Base-by-base conservation (phyloP, 2,113 vertebrate species). In the Crotalus tigris region DNA sequence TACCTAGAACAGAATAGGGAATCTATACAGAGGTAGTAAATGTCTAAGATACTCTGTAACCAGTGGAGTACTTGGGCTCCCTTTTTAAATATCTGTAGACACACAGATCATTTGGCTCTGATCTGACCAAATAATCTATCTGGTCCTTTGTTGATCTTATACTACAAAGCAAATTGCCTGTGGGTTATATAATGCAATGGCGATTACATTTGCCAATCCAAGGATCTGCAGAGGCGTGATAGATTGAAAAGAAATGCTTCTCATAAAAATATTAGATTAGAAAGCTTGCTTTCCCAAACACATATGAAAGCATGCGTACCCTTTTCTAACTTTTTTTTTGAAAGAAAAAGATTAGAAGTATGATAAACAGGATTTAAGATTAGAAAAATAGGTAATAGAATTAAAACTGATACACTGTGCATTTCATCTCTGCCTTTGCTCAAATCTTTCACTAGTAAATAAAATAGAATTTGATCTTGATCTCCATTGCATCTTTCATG, bases 61-160 rank as follows among this genome's bases (percentile, higher is more conserved):
- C 88, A 94, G 88, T 85, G 92, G 87, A 44, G 94, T 0, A 39
- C 57, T 2, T 51, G 6, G 87, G 29, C 55, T 95, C 93, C 46
- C 85, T 93, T 54, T 90, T 92, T 91, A 90, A 85, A 9, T 94
- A 4, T 0, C 0, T 69, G 39, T 3, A 44, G 89, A 3, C 75
- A 87, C 58, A 5, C 91, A 95, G 91, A 90, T 85, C 19, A 44
- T 88, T 4, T 1, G 69, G 39, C 91, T 93, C 88, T 57, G 91
- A 85, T 1, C 51, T 85, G 87, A 69, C 0, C 51, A 90, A 85
- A 58, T 0, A 49, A 51, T 93, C 69, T 0, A 0, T 0, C 0
- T 93, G 54, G 90, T 58, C 29, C 0, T 0, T 51, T 93, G 4
- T 29, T 0, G 33, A 39, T 7, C 61, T 33, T 58, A n/a, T 26